Base-by-base conservation (phyloP, 2,113 vertebrate species). In the Trochalopteron elliotii region DNA sequence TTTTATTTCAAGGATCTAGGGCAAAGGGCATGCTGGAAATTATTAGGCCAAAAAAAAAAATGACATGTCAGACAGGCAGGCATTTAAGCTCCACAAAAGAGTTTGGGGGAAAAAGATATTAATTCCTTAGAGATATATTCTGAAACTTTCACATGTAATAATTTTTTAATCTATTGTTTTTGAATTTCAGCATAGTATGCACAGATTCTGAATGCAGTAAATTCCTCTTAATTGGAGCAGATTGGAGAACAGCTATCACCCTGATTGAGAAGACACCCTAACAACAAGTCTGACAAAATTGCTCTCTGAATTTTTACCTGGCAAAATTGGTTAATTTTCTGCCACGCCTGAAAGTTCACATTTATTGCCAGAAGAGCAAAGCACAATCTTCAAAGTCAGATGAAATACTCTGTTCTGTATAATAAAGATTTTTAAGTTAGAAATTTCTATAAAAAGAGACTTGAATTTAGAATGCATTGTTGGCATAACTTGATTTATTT, bases 1-100 rank as follows among this genome's bases (percentile, higher is more conserved):
- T 84, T 96, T 95, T 96, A 96, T 93, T 96, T 94, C 93, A 97
- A 93, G 64, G 69, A 92, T 96, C 56, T 87, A 42, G 83, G 68
- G 61, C 69, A 93, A 95, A 91, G 64, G 47, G 11, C 28, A 61
- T 52, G 56, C 15, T 59, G 39, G 63, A 84, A 95, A 94, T 78
- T 86, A 55, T 93, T 89, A 91, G 67, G 55, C 74, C 68, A 92
- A 94, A 71, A 92, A 85, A 85, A 83, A 90, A 95, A 57, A 6
- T 90, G 88, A 63, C 64, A 61, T 42, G 56, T 79, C 42, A 90
- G 60, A 74, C 79, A 88, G 70, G 13, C 40, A 82, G 81, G 42
- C 44, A 59, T 83, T 90, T 93, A 89, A 95, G 22, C 47, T 79
- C 10, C n/a, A 31, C n/a, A 42, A 84, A 89, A 61, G 35, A 55